Evolutionary conservation across 2,113 vertebrate genomes (phyloP).

Genomic region (Atherinomorus stipes): DNA sequence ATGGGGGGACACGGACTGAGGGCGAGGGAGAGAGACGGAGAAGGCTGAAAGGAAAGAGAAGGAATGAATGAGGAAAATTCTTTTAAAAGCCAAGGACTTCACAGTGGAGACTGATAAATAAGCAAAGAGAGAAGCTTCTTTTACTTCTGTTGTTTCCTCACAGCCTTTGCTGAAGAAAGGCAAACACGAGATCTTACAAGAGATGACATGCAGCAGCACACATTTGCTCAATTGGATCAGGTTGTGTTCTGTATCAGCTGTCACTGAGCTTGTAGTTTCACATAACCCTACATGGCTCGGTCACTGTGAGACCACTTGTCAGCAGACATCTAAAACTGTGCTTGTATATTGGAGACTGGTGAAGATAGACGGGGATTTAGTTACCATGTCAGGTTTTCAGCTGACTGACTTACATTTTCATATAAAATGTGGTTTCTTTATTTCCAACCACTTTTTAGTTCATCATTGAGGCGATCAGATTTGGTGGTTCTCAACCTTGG

Average conservation of each 20-base stretch:
- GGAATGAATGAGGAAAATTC: neutral
- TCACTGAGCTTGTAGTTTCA: slow-evolving; percentile 26
- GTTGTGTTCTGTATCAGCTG: slow-evolving; percentile 33
- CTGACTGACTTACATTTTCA: no score
- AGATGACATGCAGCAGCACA: slow-evolving; percentile 6
- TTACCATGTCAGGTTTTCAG: no score
- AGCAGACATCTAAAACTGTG: neutral
- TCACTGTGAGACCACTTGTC: slow-evolving; percentile 13
- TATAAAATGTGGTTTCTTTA: no score
- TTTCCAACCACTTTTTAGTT: no score
- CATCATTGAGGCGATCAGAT: no score
- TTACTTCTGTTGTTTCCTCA: neutral
- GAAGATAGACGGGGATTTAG: no score
- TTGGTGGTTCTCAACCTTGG: no score
- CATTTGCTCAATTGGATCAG: slow-evolving; percentile 38
- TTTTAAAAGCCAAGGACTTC: neutral
- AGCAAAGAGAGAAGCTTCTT: neutral
- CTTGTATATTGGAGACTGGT: no score
- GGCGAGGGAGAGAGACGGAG: neutral
- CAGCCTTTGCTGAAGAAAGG: neutral
- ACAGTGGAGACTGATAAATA: neutral
- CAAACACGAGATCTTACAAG: neutral
- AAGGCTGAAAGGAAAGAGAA: neutral
- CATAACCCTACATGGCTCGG: slow-evolving; percentile 21
- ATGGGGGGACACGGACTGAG: slow-evolving; percentile 51